Percentiles rank a stretch among this genome's conserved stretches.
Conservation (phyloP, 2,888 invertebrate species). For the Andrena camellia region DNA sequence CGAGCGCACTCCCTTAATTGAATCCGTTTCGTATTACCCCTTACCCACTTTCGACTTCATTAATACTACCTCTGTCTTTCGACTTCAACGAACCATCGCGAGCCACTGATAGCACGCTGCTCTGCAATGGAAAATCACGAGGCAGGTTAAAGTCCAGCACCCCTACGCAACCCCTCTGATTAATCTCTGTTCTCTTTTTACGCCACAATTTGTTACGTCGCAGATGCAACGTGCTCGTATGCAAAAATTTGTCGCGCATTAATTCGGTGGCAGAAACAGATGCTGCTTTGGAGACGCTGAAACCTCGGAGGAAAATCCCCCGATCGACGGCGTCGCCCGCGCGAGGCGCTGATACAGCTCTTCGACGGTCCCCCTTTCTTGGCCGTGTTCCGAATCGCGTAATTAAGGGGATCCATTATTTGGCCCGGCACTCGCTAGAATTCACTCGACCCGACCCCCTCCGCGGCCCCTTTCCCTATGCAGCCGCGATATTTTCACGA, state of each 20-base stretch:
- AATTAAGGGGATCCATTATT: slow-evolving; percentile 62
- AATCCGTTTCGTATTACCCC: neutral
- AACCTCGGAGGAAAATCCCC: neutral
- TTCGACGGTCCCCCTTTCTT: slow-evolving; percentile 8
- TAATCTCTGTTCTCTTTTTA: no score
- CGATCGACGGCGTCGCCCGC: slow-evolving; percentile 7
- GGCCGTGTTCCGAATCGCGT: slow-evolving; percentile 39
- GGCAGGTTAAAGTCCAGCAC: no score
- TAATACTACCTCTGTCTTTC: no score
- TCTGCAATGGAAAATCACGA: no score
- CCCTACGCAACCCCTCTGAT: no score
- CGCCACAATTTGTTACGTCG: no score
- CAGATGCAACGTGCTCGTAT: no score
- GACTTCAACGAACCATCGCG: no score
- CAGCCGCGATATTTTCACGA: slow-evolving; percentile 29
- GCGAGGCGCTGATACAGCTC: slow-evolving; percentile 23
- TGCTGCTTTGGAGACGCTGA: neutral
- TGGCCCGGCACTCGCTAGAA: slow-evolving; percentile 38
- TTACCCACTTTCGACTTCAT: neutral
- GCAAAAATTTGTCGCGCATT: neutral
- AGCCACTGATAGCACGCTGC: no score
- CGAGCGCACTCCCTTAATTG: neutral
- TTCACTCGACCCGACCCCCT: slow-evolving; percentile 15
- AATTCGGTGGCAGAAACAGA: neutral
- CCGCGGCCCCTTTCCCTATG: neutral